Conservation (phyloP, 2,888 invertebrate genomes). For the Alentia gelatinosa region DNA sequence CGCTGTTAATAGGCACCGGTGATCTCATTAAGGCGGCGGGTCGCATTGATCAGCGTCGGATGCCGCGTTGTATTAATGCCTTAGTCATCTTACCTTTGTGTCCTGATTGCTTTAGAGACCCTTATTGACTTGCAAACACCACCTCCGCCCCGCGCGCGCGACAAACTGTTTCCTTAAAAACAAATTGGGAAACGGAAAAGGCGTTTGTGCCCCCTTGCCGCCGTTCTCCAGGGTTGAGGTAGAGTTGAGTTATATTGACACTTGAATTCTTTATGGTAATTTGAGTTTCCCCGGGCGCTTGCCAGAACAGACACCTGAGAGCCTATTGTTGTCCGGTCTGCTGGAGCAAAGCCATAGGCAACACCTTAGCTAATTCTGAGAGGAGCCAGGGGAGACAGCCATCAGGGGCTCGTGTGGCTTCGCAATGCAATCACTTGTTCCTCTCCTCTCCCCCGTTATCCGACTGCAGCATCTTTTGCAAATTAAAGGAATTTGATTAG, state of each 20-base stretch:
- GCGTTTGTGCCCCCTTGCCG: neutral
- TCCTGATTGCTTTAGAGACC: slow-evolving; percentile 21
- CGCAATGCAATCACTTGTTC: slow-evolving; percentile 15
- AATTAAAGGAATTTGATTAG: slow-evolving; percentile 25
- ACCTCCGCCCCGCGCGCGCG: neutral
- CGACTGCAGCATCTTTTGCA: neutral
- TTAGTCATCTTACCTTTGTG: slow-evolving; percentile 32
- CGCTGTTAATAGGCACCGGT: slow-evolving; percentile 27
- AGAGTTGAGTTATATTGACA: slow-evolving; percentile 39
- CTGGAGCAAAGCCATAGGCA: slow-evolving; percentile 21
- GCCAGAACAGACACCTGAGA: neutral
- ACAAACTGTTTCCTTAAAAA: neutral
- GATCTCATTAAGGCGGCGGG: neutral
- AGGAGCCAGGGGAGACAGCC: neutral
- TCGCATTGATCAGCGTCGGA: slow-evolving; percentile 17
- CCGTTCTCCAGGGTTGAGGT: neutral
- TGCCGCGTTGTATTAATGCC: slow-evolving; percentile 32
- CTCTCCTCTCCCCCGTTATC: neutral
- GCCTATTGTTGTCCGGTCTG: slow-evolving; percentile 28
- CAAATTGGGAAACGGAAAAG: slow-evolving; percentile 29
- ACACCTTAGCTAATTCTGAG: slow-evolving; percentile 26
- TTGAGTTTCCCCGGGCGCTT: slow-evolving; percentile 4
- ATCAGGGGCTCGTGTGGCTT: neutral
- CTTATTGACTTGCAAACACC: slow-evolving; percentile 10
- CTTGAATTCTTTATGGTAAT: slow-evolving; percentile 42